Evolutionary conservation across 2,888 invertebrate genomes (phyloP).

Genomic region (Agriotes lineatus): DNA sequence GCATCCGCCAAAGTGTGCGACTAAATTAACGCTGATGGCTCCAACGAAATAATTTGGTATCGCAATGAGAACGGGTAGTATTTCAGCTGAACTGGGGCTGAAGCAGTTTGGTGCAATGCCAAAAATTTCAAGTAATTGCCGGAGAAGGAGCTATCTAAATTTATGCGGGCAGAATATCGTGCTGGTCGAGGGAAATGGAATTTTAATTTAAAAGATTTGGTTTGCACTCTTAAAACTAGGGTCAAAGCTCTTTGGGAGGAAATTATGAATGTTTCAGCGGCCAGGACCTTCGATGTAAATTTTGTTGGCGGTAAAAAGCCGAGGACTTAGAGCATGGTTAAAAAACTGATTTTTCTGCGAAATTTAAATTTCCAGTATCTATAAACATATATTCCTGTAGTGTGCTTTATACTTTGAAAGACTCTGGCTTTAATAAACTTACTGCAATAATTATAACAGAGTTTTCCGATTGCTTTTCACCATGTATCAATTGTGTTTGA

Average conservation of each 20-base stretch:
- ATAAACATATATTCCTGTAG: too few species aligned
- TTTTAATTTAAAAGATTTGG: slow-evolving; percentile 24
- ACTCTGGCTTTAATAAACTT: too few species aligned
- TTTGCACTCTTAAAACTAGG: not conserved
- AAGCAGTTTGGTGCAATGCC: slow-evolving; percentile 33
- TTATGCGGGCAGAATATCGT: slow-evolving; percentile 25
- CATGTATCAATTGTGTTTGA: too few species aligned
- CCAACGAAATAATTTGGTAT: not conserved
- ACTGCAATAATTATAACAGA: too few species aligned
- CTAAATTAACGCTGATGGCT: not conserved
- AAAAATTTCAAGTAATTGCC: slow-evolving; percentile 38
- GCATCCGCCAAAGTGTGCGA: not conserved
- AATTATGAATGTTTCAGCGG: too few species aligned
- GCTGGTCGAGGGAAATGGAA: slow-evolving; percentile 21
- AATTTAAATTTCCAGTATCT: too few species aligned
- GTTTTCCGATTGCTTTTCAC: too few species aligned
- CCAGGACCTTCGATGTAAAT: too few species aligned
- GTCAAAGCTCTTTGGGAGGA: not conserved
- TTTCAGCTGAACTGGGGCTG: slow-evolving; percentile 24
- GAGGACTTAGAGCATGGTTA: too few species aligned
- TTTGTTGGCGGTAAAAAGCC: too few species aligned
- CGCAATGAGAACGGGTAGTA: slow-evolving; percentile 3
- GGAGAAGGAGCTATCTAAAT: slow-evolving; percentile 28
- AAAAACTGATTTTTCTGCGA: too few species aligned
- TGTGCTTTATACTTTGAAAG: too few species aligned